Percentiles rank a stretch among this genome's conserved stretches.
phyloP scores from a whole-genome alignment of 2,888 invertebrate genomes.

The Antheraea yamamai region DNA sequence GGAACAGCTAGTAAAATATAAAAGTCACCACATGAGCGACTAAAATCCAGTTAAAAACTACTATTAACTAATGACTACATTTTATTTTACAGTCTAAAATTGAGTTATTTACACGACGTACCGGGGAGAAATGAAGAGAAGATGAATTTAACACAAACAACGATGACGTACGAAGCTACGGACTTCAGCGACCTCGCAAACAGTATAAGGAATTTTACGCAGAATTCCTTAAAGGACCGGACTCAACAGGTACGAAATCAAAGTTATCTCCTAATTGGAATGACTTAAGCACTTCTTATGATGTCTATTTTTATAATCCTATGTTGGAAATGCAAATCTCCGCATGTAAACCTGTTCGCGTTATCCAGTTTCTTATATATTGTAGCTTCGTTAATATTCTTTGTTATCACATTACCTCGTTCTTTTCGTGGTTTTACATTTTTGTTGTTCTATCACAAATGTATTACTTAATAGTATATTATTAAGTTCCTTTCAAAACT shows the following conservation, averaged over 20 bases:
- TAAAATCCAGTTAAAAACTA: too few relatives aligned
- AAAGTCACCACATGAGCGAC: too few relatives aligned
- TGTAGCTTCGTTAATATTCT: neutral
- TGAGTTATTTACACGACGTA: conserved; percentile 53
- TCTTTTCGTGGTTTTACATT: neutral
- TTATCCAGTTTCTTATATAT: neutral
- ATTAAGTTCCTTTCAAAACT: neutral
- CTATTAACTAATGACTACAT: too few relatives aligned
- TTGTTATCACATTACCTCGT: neutral
- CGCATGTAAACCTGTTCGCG: too few relatives aligned
- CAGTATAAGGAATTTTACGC: conserved; percentile 56
- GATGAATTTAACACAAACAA: conserved; percentile 50
- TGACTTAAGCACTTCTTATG: neutral
- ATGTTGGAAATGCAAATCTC: neutral
- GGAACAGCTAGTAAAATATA: too few relatives aligned
- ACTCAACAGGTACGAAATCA: conserved; percentile 54
- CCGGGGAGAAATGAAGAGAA: conserved; percentile 49
- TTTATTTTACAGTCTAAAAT: conserved; percentile 52
- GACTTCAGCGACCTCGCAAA: conserved; percentile 64
- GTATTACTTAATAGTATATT: neutral
- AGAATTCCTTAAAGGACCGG: conserved; percentile 50
- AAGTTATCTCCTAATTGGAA: conserved; percentile 13
- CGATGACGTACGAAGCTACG: conserved; percentile 58
- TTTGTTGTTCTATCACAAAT: neutral
- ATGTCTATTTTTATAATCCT: neutral